Base-by-base conservation (phyloP, 2,888 invertebrate species). In the Drosophila acutilabella region DNA sequence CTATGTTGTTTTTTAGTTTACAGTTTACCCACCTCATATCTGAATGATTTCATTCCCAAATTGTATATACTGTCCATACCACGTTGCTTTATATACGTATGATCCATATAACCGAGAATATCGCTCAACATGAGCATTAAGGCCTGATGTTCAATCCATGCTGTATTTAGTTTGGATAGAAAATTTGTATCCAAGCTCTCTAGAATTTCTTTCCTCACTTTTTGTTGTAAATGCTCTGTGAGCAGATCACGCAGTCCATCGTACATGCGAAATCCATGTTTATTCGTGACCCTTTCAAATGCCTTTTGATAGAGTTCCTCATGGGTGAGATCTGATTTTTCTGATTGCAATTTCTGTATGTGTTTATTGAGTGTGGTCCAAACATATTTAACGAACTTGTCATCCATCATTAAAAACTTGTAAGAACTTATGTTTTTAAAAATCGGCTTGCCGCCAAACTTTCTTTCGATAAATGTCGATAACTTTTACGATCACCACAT, bases 101-200 rank as follows among this genome's bases (percentile, higher is more conserved):
- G 4, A 30, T 61, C 44, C 45, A 61, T 8, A 10, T 7, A 36
- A 0, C 18, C 30, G 1, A 61, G 40, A 26, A 61, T 53, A 14
- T 61, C 53, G 8, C n/a, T 26, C 3, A 61, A 13, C 53, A 61
- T 61, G 10, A 13, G 53, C 61, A 61, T 61, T 11, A 45, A 11
- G 7, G 30, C 40, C n/a, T 53, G 53, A 47, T 61, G 61, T 11
- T 26, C 26, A 7, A 45, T 26, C 53, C 61, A 61, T 2, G 44
- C 18, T 3, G 23, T n/a, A 8, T 45, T 18, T 2, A 61, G 11
- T 40, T 61, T 53, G 0, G 2, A 1, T 2, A 45, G 13, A 4
- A 61, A 53, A 40, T 61, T 18, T 14, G 8, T 26, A 1, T 16
- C 5, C 10, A 53, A 18, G 18, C n/a, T 53, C 4, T 30, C 14